Conservation (phyloP, 2,113 vertebrate genomes). For the Symphodus melops region DNA sequence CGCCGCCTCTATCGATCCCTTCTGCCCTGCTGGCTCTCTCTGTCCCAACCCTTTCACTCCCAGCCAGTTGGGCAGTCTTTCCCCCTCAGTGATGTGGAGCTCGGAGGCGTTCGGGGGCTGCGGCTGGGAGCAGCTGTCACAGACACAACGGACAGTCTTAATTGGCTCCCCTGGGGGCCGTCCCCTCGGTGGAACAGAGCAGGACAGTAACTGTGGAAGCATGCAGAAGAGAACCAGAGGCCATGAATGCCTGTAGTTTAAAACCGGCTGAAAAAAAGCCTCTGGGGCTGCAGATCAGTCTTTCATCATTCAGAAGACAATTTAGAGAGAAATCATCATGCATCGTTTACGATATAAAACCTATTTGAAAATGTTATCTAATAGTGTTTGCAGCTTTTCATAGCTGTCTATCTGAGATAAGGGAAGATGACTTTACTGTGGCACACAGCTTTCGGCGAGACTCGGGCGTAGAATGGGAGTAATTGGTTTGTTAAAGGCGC, state of each 20-base stretch:
- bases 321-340: not conserved
- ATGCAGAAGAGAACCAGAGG: constrained; percentile 30
- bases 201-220: constrained; percentile 41
- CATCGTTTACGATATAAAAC: not conserved
- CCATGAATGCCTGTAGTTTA: constrained; percentile 30
- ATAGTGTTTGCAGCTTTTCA: not conserved
- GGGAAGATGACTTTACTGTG: not conserved
- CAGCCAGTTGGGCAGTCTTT: constrained; percentile 25
- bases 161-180: constrained; percentile 70
- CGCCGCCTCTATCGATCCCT: constrained; percentile 43
- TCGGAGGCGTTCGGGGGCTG: constrained; percentile 49
- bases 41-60: constrained; percentile 13
- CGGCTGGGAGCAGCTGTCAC: constrained; percentile 67
- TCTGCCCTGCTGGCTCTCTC: constrained; percentile 1
- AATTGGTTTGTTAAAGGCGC: not conserved
- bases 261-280: constrained; percentile 28
- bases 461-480: not conserved
- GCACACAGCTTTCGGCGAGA: not conserved
- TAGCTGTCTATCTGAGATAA: not conserved
- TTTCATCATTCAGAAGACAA: constrained; percentile 11
- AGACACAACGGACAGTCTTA: constrained; percentile 61
- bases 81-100: constrained; percentile 51
- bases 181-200: constrained; percentile 49
- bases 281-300: not conserved
- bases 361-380: not conserved